Base-by-base conservation (phyloP, 2,113 vertebrate species). In the Epinephelus fuscoguttatus region DNA sequence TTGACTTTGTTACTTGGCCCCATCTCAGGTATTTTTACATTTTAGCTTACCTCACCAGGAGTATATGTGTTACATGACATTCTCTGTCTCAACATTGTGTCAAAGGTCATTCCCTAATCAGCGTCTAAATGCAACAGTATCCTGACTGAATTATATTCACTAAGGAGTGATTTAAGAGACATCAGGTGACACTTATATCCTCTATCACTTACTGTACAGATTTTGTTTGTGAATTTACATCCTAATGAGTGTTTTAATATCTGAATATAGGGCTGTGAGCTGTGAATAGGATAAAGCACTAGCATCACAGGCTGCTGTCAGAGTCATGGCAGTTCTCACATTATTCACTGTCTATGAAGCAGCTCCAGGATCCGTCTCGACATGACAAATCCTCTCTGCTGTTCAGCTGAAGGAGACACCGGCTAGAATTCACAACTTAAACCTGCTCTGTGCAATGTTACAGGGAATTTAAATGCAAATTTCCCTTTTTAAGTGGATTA, bases 361-460 rank as follows among this genome's bases (percentile, higher is more conserved):
- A 49, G 63, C 63, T 74, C 12, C 40, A 42, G 63, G 57, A 56
- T 79, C 21, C 50, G 56, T 70, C 64, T 57, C n/a, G 3, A 53
- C 15, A 17, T 67, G 55, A 78, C 62, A 73, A 25, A 84, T 78
- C 75, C 81, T 72, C 30, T 56, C 25, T 37, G 27, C 21, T 21
- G 21, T 49, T 45, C 8, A 55, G 47, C 73, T 56, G 81, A 19
- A 57, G 17, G 49, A 70, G 27, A 59, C 42, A 2, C 42, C 40
- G 68, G 14, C 13, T 71, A 13, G 42, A 49, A 57, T 25, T 10
- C 23, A 17, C 47, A 27, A 33, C 18, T 69, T 33, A 61, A 76
- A 61, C 30, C 66, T 61, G 47, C n/a, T 21, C 25, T 10, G 1
- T 59, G 64, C 7, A 66, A 61, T 17, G 61, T 42, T 40, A 68